Percentiles rank a stretch among this genome's conserved stretches.
Conservation (phyloP, 2,113 vertebrate genomes). For the Scolopax mira region DNA sequence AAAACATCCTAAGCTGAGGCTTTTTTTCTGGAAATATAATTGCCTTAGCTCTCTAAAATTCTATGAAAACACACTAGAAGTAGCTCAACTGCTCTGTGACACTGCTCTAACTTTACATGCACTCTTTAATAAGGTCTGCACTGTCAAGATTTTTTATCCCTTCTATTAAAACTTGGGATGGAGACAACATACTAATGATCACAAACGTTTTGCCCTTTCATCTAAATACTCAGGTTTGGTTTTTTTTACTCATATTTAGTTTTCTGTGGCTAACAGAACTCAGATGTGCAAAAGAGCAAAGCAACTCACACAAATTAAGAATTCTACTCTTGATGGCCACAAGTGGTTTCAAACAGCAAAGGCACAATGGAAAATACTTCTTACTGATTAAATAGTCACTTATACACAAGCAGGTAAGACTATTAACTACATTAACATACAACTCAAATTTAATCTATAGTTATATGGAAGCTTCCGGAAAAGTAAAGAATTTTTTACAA, state of each 20-base stretch:
- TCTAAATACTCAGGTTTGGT: background rate
- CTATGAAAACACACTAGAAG: background rate
- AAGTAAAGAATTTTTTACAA: background rate
- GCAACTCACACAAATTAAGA: background rate
- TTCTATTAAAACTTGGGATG: background rate
- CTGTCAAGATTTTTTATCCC: background rate
- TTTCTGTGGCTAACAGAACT: background rate
- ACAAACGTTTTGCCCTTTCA: background rate
- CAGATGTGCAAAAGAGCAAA: background rate
- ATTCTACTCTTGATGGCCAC: background rate
- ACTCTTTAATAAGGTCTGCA: background rate
- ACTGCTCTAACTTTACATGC: background rate
- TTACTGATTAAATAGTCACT: background rate
- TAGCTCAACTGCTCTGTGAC: background rate
- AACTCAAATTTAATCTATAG: background rate
- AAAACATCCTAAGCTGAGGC: background rate
- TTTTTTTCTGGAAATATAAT: background rate
- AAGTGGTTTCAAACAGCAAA: background rate
- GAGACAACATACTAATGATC: background rate
- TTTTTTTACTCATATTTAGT: background rate
- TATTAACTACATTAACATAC: background rate
- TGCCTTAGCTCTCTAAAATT: background rate
- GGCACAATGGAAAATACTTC: background rate
- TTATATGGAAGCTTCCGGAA: background rate
- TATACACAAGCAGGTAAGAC: background rate